phyloP scores from a whole-genome alignment of 2,113 vertebrate species.

The Chascanopsetta lugubris region DNA sequence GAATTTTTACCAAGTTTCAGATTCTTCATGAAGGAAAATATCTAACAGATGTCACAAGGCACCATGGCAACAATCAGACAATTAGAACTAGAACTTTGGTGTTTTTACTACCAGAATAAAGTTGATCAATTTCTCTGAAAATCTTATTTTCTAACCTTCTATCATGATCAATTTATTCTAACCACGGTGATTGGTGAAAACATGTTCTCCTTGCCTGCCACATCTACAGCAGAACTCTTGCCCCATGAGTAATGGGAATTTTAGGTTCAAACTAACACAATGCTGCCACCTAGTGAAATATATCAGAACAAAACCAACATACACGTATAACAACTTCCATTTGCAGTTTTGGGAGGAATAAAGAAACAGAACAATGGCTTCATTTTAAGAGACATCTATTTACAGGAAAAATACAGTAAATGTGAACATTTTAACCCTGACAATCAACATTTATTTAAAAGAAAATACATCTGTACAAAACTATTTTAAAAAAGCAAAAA shows the following conservation, averaged over 20 bases:
- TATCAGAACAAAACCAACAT: neutral
- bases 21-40: neutral
- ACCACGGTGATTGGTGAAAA: no score
- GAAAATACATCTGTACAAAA: slow-evolving; percentile 28
- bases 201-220: no score
- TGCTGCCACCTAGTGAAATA: slow-evolving; percentile 52
- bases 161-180: no score
- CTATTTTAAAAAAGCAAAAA: slow-evolving; percentile 49
- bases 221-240: no score
- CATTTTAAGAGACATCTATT: slow-evolving; percentile 57
- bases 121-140: no score
- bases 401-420: slow-evolving; percentile 42
- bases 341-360: neutral
- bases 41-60: no score
- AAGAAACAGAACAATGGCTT: neutral
- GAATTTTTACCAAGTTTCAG: neutral
- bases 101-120: no score
- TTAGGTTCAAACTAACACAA: neutral
- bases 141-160: no score
- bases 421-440: slow-evolving; percentile 21
- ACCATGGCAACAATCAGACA: no score
- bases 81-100: no score
- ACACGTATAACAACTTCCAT: no score
- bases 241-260: no score
- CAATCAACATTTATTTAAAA: slow-evolving; percentile 57